Base-by-base conservation (phyloP, 2,888 invertebrate species). In the Patella pellucida region DNA sequence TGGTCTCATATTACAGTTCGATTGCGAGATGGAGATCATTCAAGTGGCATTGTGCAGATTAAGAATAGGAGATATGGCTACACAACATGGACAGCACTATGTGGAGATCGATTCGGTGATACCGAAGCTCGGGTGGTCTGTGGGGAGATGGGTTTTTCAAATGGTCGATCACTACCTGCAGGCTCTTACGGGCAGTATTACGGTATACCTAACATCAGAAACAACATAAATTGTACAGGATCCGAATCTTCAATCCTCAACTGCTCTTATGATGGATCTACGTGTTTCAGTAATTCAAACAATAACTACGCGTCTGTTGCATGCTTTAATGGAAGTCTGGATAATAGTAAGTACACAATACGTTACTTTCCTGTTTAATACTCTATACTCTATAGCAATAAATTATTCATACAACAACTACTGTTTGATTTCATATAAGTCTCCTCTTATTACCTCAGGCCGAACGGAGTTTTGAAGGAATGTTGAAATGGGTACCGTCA, bases 231-330 rank as follows among this genome's bases (percentile, higher is more conserved):
- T 2, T 86, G 86, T 73, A 79, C 78, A 41, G 86, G 85, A 7
- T 81, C 79, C 12, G 86, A 86, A 73, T 69, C 71, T 3, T 81
- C 79, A 15, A 85, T 86, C 15, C 69, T 82, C 71, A 78, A 85
- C 23, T 86, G 86, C 68, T 73, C 76, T 9, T 84, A 82, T 56
- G 83, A 81, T 69, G 70, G 83, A 31, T 81, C 82, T 1, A 56
- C 31, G 9, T 84, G 85, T 72, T 78, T 77, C 71, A 79, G 81
- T 68, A 81, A 83, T 27, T 80, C 81, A 16, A 80, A 82, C 73
- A 83, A 83, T 12, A 84, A 84, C 16, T 87, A 87, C 74, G 86
- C 86, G 11, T 82, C 85, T 27, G 86, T 87, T 11, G 81, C 83
- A 4, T 87, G 86, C 71, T 85, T 83, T 73, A 84, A 84, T 76